Conservation (phyloP, 1,140 invertebrate species). For the Drosophila pseudoobscura region DNA sequence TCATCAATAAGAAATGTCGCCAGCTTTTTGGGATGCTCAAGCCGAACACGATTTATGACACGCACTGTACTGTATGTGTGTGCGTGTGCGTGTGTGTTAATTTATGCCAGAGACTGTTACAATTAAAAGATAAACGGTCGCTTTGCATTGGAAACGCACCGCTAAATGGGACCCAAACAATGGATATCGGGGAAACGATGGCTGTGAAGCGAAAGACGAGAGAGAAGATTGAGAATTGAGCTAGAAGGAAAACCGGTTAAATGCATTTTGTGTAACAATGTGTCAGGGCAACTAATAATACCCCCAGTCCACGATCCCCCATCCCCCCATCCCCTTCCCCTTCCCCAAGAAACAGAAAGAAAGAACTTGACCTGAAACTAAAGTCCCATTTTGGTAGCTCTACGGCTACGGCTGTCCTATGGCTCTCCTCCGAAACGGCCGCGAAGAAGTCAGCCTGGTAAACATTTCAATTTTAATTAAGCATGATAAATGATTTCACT, state of each 20-base stretch:
- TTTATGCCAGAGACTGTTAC: constrained; percentile 74
- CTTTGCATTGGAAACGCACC: constrained; percentile 76
- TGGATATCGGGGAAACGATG: constrained; percentile 4
- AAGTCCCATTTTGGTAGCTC: constrained; percentile 51
- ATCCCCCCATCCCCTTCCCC: background rate
- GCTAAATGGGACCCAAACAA: constrained; percentile 60
- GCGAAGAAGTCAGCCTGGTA: constrained; percentile 68
- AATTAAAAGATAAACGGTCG: constrained; percentile 80
- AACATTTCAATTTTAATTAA: constrained; percentile 83
- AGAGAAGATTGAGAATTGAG: background rate
- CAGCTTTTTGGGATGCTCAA: constrained; percentile 21
- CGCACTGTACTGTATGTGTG: background rate
- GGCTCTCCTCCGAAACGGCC: background rate
- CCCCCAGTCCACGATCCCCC: constrained; percentile 13
- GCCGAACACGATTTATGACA: constrained; percentile 65
- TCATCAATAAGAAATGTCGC: constrained; percentile 67
- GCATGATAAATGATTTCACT: constrained; percentile 83
- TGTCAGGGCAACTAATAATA: constrained; percentile 69
- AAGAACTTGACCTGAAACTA: constrained; percentile 48
- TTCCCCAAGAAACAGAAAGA: constrained; percentile 14
- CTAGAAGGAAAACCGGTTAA: constrained; percentile 63
- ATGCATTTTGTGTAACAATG: constrained; percentile 80
- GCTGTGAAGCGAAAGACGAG: constrained; percentile 3
- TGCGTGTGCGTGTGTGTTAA: constrained; percentile 56
- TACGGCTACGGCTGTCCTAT: too few species aligned